Base-by-base conservation (phyloP, 1,140 invertebrate genomes). In the Heterodera carotae region DNA sequence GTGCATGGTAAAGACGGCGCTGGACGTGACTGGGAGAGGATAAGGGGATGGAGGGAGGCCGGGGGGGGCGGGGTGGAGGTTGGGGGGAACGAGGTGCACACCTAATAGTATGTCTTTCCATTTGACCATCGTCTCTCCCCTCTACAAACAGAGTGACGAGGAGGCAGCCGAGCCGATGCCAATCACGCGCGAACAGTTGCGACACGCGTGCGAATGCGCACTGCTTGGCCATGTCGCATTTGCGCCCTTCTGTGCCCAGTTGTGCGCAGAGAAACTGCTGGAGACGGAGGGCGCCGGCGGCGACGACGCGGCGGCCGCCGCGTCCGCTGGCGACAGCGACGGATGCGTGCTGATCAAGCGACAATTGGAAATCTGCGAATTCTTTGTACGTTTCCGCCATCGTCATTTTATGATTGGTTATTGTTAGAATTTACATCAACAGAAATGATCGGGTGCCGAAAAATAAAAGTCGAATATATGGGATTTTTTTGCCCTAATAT, bases 201-300 rank as follows among this genome's bases (percentile, higher is more conserved):
- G 69, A 25, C 31, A 56, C 60, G 77, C 76, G 8, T 78, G 79
- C 70, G 80, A 82, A 69, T 70, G 71, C 33, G 83, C 79, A 43
- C 62, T 84, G 8, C 70, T 85, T 33, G 60, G 76, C 15, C 69
- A 79, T 29, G 33, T 71, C 29, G 74, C 74, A 27, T 84, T 84
- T 67, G 59, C 36, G 39, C 66, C 78, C 15, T 84, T 72, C 56
- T 84, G 81, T 33, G 78, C 79, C 60, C 76, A 84, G 53, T 70
- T 84, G n/a, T 78, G 85, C 31, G 53, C 75, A 27, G 83, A 85
- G 53, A 84, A 84, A 66, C 64, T 84, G 0, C 29, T 80, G 27
- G 83, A 84, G 36, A 76, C 77, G 27, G 83, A 79, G n/a, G 59
- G 12, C 39, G n/a, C n/a, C n/a, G 34, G 10, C 53, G 59, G 12